Conservation (phyloP, 2,113 vertebrate species). For the Dromas ardeola region DNA sequence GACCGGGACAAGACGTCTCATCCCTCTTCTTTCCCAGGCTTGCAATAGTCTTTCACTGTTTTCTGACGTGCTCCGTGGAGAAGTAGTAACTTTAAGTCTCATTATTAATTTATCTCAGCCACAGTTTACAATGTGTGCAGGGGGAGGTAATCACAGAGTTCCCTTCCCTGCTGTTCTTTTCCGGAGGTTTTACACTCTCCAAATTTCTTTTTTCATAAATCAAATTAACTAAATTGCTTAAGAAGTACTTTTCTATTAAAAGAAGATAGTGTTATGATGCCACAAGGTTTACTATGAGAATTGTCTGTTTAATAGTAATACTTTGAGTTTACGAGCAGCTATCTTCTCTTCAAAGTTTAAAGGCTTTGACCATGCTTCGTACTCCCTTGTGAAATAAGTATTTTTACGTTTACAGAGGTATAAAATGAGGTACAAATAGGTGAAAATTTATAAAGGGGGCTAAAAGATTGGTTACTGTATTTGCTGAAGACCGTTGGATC, state of each 20-base stretch:
- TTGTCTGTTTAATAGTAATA: not conserved
- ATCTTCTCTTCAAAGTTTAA: not conserved
- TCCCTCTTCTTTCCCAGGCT: not conserved
- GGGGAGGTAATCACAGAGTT: slow-evolving; percentile 45
- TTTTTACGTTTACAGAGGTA: not conserved
- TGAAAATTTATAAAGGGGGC: not conserved
- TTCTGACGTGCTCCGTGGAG: accelerated
- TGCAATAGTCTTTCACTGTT: not conserved
- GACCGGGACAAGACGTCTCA: not conserved
- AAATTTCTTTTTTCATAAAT: slow-evolving; percentile 27
- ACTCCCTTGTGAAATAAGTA: not conserved
- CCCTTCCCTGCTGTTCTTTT: slow-evolving; percentile 50
- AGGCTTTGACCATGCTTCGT: not conserved
- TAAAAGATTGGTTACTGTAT: not conserved
- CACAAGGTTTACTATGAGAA: not conserved
- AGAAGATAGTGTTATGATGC: not conserved
- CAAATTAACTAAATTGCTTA: slow-evolving; percentile 55
- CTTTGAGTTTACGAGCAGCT: not conserved
- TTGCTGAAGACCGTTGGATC: not conserved
- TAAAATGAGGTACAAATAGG: not conserved
- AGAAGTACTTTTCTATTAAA: slow-evolving; percentile 47
- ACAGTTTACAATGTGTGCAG: not conserved
- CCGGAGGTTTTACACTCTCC: slow-evolving; percentile 32
- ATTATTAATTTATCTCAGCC: not conserved
- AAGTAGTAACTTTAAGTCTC: not conserved